A percentile compares a stretch with the other conserved stretches of the same genome.
phyloP scores from a whole-genome alignment of 2,888 invertebrate genomes.

The Trichopoda pennipes region DNA sequence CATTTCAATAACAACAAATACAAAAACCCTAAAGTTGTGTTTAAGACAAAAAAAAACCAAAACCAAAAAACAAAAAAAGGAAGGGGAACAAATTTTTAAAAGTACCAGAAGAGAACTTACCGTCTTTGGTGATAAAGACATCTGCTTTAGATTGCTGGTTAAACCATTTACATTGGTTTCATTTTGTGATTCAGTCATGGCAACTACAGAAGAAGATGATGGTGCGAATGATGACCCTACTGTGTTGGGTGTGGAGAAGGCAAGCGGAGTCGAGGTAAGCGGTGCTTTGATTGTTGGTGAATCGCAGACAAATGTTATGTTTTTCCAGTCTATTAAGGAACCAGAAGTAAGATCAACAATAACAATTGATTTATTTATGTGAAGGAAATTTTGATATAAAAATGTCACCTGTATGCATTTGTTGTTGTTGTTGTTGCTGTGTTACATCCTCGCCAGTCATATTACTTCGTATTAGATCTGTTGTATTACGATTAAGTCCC shows the following conservation, averaged over 20 bases:
- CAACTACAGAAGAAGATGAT: constrained; percentile 70
- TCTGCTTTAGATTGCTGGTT: constrained; percentile 76
- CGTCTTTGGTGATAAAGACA: constrained; percentile 77
- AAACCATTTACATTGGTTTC: constrained; percentile 76
- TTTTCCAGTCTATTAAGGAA: constrained; percentile 63
- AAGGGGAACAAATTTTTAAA: not conserved
- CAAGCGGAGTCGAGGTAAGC: constrained; percentile 61
- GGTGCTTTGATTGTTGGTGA: constrained; percentile 54
- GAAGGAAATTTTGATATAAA: constrained; percentile 43
- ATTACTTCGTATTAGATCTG: constrained; percentile 54
- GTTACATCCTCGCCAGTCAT: constrained; percentile 45
- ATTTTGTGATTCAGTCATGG: constrained; percentile 71
- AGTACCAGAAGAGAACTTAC: constrained; percentile 71
- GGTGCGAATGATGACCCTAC: constrained; percentile 57
- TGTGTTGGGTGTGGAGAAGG: constrained; percentile 47
- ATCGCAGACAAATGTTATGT: constrained; percentile 48
- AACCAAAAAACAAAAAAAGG: not conserved
- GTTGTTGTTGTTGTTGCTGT: constrained; percentile 38
- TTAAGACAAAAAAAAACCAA: constrained; percentile 4
- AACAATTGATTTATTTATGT: constrained; percentile 48
- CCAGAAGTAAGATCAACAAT: constrained; percentile 65
- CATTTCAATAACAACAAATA: constrained; percentile 41
- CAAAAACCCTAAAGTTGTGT: constrained; percentile 42
- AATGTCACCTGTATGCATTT: constrained; percentile 53
- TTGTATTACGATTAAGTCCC: constrained; percentile 35